These are phyloP conservation scores for Ophion slaviceki DNA, from an alignment of 2,888 invertebrate genomes.

Conservation along the genomic window DNA sequence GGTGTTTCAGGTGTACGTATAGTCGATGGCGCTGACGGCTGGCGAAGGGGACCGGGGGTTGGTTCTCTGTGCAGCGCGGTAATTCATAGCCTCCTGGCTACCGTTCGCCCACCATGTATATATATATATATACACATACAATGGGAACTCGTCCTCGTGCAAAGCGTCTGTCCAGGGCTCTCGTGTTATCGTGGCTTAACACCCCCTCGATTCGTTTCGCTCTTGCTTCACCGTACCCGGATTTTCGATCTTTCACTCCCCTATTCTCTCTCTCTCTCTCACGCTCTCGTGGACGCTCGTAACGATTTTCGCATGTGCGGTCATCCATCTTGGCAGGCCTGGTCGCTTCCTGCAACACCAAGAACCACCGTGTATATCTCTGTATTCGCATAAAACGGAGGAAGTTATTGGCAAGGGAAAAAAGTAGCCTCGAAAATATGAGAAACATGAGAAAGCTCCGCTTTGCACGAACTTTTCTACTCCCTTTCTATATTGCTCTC, in stretches of 20 bases:
- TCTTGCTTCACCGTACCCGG: conserved; percentile 29
- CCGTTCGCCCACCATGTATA: conserved; percentile 32
- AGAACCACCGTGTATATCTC: background rate
- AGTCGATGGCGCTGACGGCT: conserved; percentile 34
- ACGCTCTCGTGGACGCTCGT: background rate
- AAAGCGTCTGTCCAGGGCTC: conserved; percentile 63
- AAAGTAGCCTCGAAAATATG: conserved; percentile 1
- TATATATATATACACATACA: conserved; percentile 14
- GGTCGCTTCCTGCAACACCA: conserved; percentile 5
- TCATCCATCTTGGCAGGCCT: conserved; percentile 51
- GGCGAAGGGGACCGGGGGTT: conserved; percentile 7
- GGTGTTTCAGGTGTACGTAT: conserved; percentile 49
- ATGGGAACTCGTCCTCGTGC: conserved; percentile 38
- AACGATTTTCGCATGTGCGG: conserved; percentile 35
- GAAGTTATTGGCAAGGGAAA: conserved; percentile 7
- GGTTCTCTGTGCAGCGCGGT: conserved; percentile 56
- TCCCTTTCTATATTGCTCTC: background rate
- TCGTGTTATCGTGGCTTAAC: conserved; percentile 69
- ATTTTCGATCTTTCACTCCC: conserved; percentile 25
- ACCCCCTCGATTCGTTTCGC: conserved; percentile 57
- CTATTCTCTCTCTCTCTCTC: background rate
- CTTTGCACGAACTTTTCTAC: conserved; percentile 2
- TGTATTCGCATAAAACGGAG: conserved; percentile 21
- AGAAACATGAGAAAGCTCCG: conserved; percentile 26
- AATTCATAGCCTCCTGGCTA: conserved; percentile 73